phyloP scores from a whole-genome alignment of 2,888 invertebrate genomes.

The Boloria selene region DNA sequence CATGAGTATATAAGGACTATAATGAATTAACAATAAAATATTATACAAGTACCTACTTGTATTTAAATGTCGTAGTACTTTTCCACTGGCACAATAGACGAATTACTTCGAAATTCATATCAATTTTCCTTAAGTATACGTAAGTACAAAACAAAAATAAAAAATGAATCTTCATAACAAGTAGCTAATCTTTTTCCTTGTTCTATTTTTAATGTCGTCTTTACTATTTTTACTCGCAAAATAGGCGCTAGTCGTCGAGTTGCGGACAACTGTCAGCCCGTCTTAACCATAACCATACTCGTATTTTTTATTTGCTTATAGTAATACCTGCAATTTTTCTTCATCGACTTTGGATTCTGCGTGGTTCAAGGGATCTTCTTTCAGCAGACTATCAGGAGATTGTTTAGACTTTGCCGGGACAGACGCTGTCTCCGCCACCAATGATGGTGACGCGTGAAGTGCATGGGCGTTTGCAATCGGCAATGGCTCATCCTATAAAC shows the following conservation, averaged over 20 bases:
- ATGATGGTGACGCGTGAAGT: conserved; percentile 62
- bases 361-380: conserved; percentile 70
- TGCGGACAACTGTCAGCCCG: too few species aligned
- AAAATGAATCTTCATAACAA: too few species aligned
- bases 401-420: conserved; percentile 47
- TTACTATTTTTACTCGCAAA: too few species aligned
- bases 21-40: not conserved
- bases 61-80: not conserved
- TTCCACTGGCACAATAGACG: conserved; percentile 1
- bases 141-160: too few species aligned
- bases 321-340: conserved; percentile 73
- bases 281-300: too few species aligned
- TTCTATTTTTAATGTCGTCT: not conserved
- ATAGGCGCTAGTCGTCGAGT: too few species aligned
- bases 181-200: conserved; percentile 2
- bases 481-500: conserved; percentile 69
- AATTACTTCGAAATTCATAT: not conserved
- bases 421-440: conserved; percentile 47
- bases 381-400: conserved; percentile 54
- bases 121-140: not conserved
- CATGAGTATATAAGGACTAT: conserved; percentile 27
- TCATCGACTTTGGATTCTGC: conserved; percentile 76
- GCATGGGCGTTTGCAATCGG: conserved; percentile 76
- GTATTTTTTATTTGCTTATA: not conserved
- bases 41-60: not conserved